Evolutionary conservation across 2,888 invertebrate genomes (phyloP).

Genomic region (Schrankia costaestrigalis): DNA sequence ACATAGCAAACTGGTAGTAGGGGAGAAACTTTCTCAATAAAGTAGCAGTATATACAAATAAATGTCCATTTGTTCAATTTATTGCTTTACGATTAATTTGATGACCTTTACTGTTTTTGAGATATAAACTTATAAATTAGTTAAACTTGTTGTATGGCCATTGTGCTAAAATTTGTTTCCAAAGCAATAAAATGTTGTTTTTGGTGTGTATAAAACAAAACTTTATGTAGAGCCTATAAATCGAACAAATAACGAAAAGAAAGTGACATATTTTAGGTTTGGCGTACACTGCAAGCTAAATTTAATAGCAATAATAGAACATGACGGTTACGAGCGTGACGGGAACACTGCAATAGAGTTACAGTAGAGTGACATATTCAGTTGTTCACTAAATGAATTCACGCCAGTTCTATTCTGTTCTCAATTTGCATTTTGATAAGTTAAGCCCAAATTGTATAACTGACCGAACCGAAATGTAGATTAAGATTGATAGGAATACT

Average conservation of each 20-base stretch:
- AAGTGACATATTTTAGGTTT: conserved; percentile 22
- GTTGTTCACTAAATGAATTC: too few relatives aligned
- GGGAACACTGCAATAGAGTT: too few relatives aligned
- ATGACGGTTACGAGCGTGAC: too few relatives aligned
- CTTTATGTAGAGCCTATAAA: conserved; percentile 16
- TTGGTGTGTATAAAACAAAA: conserved; percentile 25
- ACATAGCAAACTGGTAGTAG: too few relatives aligned
- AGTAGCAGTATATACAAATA: conserved; percentile 1
- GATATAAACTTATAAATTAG: conserved; percentile 18
- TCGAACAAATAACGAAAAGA: conserved; percentile 17
- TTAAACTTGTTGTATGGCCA: conserved; percentile 5
- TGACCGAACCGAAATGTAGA: too few relatives aligned
- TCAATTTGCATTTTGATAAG: too few relatives aligned
- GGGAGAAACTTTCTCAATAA: conserved; percentile 1
- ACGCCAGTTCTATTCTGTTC: too few relatives aligned
- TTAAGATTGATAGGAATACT: too few relatives aligned
- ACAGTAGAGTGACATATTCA: too few relatives aligned
- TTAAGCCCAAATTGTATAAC: too few relatives aligned
- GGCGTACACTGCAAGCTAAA: not conserved
- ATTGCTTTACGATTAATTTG: conserved; percentile 7
- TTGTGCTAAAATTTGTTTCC: conserved; percentile 17
- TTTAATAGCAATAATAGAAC: too few relatives aligned
- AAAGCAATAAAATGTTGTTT: conserved; percentile 2
- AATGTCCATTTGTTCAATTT: conserved; percentile 3
- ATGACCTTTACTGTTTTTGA: conserved; percentile 1